Base-by-base conservation (phyloP, 2,113 vertebrate species). In the Gambusia affinis region DNA sequence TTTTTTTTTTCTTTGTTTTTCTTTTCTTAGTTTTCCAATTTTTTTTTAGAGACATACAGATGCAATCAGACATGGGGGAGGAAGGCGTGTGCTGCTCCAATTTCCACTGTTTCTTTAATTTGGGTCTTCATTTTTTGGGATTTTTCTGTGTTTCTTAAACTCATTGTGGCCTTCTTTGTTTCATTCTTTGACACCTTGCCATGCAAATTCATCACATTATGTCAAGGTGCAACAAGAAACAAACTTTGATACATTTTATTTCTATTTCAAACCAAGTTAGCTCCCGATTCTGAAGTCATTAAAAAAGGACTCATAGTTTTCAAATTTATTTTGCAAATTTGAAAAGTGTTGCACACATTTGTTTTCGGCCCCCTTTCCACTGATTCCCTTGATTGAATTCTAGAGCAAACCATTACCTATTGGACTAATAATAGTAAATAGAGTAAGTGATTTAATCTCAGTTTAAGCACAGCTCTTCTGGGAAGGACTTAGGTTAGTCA, bases 1-100 rank as follows among this genome's bases (percentile, higher is more conserved):
- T 54, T 67, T 33, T 33, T 33, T 68, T 51, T 67, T 68, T 24
- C 22, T 19, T 28, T 67, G 22, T 65, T 65, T 65, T n/a, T 67
- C 42, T 28, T 28, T 17, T 42, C 14, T 27, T 28, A 31, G 12
- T 54, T 54, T 54, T n/a, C 14, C 5, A 27, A 44, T 19, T 30
- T 51, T 24, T n/a, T 12, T 57, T 57, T 57, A 22, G 7, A 57
- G 24, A 22, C 27, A 14, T 1, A 68, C 19, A 47, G 35, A 29
- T 62, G 60, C 60, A 29, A 47, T 8, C 8, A 28, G n/a, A 65
- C 17, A 39, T 5, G 30, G 2, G 12, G 4, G 28, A 4, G 4
- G 31, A 31, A 35, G 33, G 2, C 35, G 1, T 37, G 47, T 54
- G 17, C 17, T 57, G 22, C 51, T 57, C 51, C 3, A 24, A 10